Base-by-base conservation (phyloP, 2,797 vertebrate genomes). In the Sebastes diaconus region DNA sequence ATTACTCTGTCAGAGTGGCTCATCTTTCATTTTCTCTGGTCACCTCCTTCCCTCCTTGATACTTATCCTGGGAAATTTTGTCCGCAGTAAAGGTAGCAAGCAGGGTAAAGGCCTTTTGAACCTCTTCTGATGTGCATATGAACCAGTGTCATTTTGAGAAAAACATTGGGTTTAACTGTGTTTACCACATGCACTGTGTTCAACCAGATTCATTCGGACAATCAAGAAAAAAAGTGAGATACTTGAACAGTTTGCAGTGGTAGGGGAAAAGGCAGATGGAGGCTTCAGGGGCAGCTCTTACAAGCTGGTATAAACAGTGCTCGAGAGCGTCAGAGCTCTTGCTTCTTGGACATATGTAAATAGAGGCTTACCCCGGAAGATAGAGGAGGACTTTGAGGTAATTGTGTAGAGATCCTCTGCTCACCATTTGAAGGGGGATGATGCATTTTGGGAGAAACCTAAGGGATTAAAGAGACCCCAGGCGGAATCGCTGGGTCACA, bases 301-400 rank as follows among this genome's bases (percentile, higher is more conserved):
- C 65, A 88, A 83, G 87, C 84, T 82, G 61, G 64, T 79, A 63
- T 83, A 84, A 86, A 90, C 83, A 87, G 72, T 79, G 58, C 63
- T 42, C 36, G 71, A 67, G 73, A 66, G 71, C 50, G 1, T 75
- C 69, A 68, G 73, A 81, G 80, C 80, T 76, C 77, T 84, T 81
- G 70, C 87, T 91, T 87, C 76, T 83, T 84, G 88, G 87, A 86
- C 84, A 86, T 91, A 93, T 94, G 92, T 94, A 94, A 94, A 95
- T 93, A 92, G 76, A 91, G 84, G 89, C 84, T 92, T 91, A 91
- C 75, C 83, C 89, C 36, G 24, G 46, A 84, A 90, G 90, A 94
- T 88, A 84, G 72, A 74, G 60, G 36, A 82, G 55, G 82, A 85
- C 86, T 93, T 87, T 81, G 79, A 88, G 89, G 89, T 92, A 94